Base-by-base conservation (phyloP, 2,888 invertebrate species). In the Cyaniris semiargus region DNA sequence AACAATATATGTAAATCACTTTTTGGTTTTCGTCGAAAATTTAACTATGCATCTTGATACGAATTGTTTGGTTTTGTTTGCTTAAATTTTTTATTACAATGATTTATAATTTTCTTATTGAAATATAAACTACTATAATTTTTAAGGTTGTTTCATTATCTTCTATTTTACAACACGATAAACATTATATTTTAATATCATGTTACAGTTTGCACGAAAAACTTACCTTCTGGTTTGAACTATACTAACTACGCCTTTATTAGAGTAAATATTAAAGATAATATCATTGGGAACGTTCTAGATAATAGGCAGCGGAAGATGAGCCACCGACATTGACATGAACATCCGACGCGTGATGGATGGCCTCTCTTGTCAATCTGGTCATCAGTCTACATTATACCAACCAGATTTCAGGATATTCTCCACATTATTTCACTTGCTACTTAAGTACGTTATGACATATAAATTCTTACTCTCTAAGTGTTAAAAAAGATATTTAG, bases 271-370 rank as follows among this genome's bases (percentile, higher is more conserved):
- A 53, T 18, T 53, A 53, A 3, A 53, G 53, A 53, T 18, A 0
- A 15, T 48, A 48, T 48, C 15, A 7, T 15, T 18, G 6, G 27
- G 6, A 66, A 31, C 4, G 10, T 23, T 60, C 60, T 23, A 60
- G 13, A 60, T 10, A 60, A 27, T 23, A 60, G 6, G 27, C 27
- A 27, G 27, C 66, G 27, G 66, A 66, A 66, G 27, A 66, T 66
- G 66, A 66, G 66, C 66, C 15, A 5, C 31, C 27, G 66, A 66
- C 66, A 66, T 31, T 66, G 66, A 66, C 66, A 66, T 31, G 66
- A 66, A 15, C 66, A 66, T 66, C 66, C 66, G 27, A 66, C 31
- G 66, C 66, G 66, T 66, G 66, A 66, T 66, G 66, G 66, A 66
- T 66, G 66, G 18, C 66, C 66, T 6, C 13, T 31, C 66, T 27